Conservation (phyloP, 2,888 invertebrate species). For the Ischnura elegans region DNA sequence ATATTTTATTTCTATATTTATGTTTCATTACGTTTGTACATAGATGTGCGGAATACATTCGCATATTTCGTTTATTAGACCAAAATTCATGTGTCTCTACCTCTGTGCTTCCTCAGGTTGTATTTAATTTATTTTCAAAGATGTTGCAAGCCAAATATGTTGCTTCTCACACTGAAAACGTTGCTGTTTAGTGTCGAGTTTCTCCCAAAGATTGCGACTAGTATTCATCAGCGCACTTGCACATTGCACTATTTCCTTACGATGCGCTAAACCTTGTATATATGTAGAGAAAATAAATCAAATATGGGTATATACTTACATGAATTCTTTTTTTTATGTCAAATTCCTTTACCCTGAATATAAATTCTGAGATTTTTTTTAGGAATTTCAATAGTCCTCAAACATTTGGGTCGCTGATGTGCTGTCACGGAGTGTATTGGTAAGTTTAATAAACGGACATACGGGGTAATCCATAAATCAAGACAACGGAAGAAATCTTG, state of each 20-base stretch:
- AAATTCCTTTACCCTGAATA: neutral
- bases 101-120: slow-evolving; percentile 59
- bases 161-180: neutral
- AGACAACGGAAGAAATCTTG: no score
- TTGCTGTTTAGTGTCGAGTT: neutral
- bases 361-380: no score
- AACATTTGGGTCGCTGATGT: no score
- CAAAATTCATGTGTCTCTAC: slow-evolving; percentile 25
- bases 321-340: neutral
- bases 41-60: neutral
- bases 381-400: no score
- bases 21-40: neutral
- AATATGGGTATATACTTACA: neutral
- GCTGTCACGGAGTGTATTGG: no score
- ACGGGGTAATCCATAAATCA: no score
- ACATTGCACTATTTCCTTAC: neutral
- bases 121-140: neutral
- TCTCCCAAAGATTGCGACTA: neutral
- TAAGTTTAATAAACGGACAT: no score
- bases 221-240: neutral
- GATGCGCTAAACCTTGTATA: slow-evolving; percentile 16
- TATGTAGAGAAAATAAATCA: slow-evolving; percentile 56
- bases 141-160: neutral
- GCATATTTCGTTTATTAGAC: neutral
- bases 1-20: slow-evolving; percentile 22